Base-by-base conservation (phyloP, 2,113 vertebrate species). In the Ahaetulla prasina region DNA sequence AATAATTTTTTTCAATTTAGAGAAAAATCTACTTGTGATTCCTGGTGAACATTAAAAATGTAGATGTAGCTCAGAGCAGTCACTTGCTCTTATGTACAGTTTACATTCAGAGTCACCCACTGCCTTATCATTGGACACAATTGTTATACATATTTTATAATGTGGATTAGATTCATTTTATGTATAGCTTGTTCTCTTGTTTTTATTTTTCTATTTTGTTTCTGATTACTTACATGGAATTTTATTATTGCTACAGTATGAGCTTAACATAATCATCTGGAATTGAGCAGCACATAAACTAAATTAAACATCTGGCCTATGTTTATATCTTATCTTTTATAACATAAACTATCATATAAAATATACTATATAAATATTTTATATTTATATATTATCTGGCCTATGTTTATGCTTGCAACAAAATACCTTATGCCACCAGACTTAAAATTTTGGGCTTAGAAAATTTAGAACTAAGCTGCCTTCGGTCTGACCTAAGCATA, bases 21-120 rank as follows among this genome's bases (percentile, higher is more conserved):
- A 96, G 95, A 94, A 91, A 93, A 8, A 25, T 53, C 94, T 95
- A 93, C 92, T 95, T 95, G 87, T 74, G 93, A 93, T 91, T 88
- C 90, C 80, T 89, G 84, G 91, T 85, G 91, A 95, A 94, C 92
- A 23, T 85, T 86, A 0, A 0, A 0, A 0, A 92, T n/a, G 25
- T 45, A 63, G 16, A 20, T 54, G 55, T 90, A 94, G 87, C 74
- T 88, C 52, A 16, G 1, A 68, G 85, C 0, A 43, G 0, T 87
- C 85, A 16, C 54, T 93, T 50, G 16, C 27, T 90, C 60, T 92
- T 85, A 22, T 14, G 25, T 16, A 16, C 87, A 25, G 2, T 8
- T 23, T 57, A 57, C 35, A n/a, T 68, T 60, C 8, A 0, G 55
- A 60, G 25, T 88, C 87, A 54, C 20, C n/a, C 52, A 55, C 20